Conservation (phyloP, 2,888 invertebrate genomes). For the Perizoma affinitatum region DNA sequence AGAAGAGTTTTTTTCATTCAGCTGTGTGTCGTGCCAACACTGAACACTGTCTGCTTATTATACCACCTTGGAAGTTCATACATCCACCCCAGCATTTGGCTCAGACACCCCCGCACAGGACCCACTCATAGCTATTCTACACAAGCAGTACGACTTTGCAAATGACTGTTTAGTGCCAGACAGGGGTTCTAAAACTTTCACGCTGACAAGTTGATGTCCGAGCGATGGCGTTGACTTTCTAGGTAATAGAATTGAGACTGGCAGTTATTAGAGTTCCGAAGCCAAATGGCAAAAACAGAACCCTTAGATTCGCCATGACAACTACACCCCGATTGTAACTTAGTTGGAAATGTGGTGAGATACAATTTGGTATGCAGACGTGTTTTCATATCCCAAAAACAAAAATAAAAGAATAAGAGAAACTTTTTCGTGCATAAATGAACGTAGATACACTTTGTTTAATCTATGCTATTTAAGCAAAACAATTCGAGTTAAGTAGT, state of each 20-base stretch:
- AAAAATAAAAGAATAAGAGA: too few relatives aligned
- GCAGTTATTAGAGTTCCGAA: slow-evolving; percentile 3
- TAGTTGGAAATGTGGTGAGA: too few relatives aligned
- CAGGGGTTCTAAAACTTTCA: slow-evolving; percentile 32
- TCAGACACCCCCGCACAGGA: slow-evolving; percentile 15
- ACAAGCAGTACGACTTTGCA: slow-evolving; percentile 18
- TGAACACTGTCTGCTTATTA: background rate
- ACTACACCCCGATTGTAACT: too few relatives aligned
- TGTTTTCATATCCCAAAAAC: too few relatives aligned
- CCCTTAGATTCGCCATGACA: too few relatives aligned
- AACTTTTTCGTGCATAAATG: too few relatives aligned
- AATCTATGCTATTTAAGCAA: too few relatives aligned
- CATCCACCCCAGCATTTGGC: slow-evolving; percentile 16
- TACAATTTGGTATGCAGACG: too few relatives aligned
- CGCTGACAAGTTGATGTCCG: slow-evolving; percentile 23
- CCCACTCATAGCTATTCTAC: slow-evolving; percentile 35
- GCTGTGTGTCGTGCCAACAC: background rate
- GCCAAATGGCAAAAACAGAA: too few relatives aligned
- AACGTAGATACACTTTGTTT: too few relatives aligned
- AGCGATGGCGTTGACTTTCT: slow-evolving; percentile 33
- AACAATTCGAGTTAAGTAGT: too few relatives aligned
- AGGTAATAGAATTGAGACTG: slow-evolving; percentile 25
- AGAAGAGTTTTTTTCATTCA: too few relatives aligned
- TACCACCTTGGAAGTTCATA: slow-evolving; percentile 1
- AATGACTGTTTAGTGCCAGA: slow-evolving; percentile 41